These are phyloP conservation scores for Cyanoramphus novaezelandiae DNA, from an alignment of 2,113 vertebrate species.

Conservation along the genomic window DNA sequence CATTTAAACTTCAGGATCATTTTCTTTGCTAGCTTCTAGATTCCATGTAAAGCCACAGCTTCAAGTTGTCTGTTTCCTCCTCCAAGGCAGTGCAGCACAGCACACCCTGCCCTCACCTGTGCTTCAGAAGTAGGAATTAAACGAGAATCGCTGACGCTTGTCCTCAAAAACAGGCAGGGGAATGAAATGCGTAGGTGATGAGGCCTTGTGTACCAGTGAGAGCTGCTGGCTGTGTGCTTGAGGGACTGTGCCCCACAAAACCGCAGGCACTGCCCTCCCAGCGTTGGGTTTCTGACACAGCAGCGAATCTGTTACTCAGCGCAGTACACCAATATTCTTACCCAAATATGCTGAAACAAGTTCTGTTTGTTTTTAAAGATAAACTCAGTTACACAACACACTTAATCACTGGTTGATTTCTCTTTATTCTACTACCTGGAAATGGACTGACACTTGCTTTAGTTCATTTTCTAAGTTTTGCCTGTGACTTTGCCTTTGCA, in stretches of 20 bases:
- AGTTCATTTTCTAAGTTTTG: not conserved
- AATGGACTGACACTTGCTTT: not conserved
- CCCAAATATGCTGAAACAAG: not conserved
- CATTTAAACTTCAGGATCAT: not conserved
- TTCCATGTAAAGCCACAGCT: not conserved
- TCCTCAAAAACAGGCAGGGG: not conserved
- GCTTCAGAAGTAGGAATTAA: not conserved
- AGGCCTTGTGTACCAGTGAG: not conserved
- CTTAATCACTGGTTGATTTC: not conserved
- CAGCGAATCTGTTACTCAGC: not conserved
- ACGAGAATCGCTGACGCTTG: not conserved
- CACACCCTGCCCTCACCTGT: too few species aligned
- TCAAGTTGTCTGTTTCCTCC: not conserved
- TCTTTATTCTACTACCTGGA: not conserved
- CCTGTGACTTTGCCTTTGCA: not conserved
- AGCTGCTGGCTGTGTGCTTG: not conserved
- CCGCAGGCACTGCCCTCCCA: not conserved
- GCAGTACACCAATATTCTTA: rapidly evolving
- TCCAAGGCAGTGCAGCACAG: not conserved
- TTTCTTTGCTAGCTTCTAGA: not conserved
- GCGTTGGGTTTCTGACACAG: not conserved
- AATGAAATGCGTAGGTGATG: not conserved
- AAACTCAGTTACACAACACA: not conserved
- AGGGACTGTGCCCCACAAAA: not conserved
- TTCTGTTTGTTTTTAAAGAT: constrained; percentile 1